Percentiles rank a stretch among this genome's conserved stretches.
Evolutionary conservation across 2,888 invertebrate genomes (phyloP).

Genomic region (Pristionchus exspectatus): DNA sequence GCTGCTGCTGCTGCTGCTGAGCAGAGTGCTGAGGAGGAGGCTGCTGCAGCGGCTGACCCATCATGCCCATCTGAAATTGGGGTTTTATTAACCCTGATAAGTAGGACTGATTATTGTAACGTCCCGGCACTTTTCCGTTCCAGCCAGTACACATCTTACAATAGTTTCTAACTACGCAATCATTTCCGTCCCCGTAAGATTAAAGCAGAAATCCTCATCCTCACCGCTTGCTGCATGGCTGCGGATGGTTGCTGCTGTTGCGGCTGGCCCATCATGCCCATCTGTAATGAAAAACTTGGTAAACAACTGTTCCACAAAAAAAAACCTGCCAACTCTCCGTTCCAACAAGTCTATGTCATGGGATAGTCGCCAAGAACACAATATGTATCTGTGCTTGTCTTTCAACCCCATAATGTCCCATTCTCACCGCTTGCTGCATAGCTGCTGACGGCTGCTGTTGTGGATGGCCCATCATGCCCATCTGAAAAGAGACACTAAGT

Average conservation of each 20-base stretch:
- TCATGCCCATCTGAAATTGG: constrained; percentile 16
- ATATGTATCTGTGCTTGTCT: too few species aligned
- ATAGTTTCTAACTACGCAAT: too few species aligned
- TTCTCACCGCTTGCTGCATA: neutral
- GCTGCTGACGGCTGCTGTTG: neutral
- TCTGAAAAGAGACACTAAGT: neutral
- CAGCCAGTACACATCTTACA: too few species aligned
- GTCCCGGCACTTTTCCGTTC: too few species aligned
- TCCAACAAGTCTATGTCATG: too few species aligned
- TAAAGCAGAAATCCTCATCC: neutral
- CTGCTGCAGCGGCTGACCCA: constrained; percentile 1
- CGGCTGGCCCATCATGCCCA: neutral
- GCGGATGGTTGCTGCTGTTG: neutral
- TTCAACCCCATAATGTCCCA: neutral
- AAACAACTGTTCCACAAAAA: too few species aligned
- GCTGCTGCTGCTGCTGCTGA: constrained; percentile 9
- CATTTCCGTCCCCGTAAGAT: too few species aligned
- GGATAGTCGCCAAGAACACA: too few species aligned
- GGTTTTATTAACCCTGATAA: too few species aligned
- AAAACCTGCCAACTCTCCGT: too few species aligned
- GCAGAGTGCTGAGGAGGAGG: neutral
- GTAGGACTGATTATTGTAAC: too few species aligned
- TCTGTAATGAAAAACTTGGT: neutral
- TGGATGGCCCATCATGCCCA: neutral
- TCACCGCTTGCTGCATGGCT: neutral